These are phyloP conservation scores for Anser cygnoides DNA, from an alignment of 2,113 vertebrate species.

Conservation along the genomic window DNA sequence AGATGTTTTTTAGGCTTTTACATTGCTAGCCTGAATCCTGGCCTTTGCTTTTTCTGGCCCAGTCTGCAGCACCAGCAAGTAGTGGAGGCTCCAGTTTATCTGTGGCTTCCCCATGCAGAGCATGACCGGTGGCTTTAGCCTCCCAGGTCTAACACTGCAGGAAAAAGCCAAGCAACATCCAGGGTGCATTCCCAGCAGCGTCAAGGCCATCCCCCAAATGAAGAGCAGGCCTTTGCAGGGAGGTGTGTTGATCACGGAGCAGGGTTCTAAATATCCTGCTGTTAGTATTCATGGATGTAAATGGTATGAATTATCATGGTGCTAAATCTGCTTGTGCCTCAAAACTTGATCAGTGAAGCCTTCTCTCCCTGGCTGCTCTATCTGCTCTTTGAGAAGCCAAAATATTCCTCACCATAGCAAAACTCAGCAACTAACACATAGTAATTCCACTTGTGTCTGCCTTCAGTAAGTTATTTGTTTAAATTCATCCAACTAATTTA, in stretches of 20 bases:
- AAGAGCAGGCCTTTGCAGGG: not conserved
- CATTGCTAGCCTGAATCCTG: not conserved
- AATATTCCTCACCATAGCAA: not conserved
- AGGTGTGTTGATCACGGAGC: not conserved
- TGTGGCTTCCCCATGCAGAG: not conserved
- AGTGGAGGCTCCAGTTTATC: not conserved
- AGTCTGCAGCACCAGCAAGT: not conserved
- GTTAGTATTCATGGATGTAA: not conserved
- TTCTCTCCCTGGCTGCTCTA: not conserved
- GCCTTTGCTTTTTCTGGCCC: not conserved
- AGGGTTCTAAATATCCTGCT: not conserved
- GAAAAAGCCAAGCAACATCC: not conserved
- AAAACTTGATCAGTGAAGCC: not conserved
- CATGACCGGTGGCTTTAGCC: fast-evolving
- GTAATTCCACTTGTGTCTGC: not conserved
- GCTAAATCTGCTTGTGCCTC: not conserved
- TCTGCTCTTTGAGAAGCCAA: not conserved
- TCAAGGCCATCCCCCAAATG: not conserved
- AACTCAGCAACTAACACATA: not conserved
- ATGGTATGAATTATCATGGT: not conserved
- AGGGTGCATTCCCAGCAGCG: not conserved
- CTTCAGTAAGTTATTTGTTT: not conserved
- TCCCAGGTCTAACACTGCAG: not conserved
- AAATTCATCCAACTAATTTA: not conserved
- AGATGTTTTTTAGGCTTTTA: not conserved